Evolutionary conservation across 2,888 invertebrate species (phyloP).

Genomic region (Imbricaverruca yamaguchii): DNA sequence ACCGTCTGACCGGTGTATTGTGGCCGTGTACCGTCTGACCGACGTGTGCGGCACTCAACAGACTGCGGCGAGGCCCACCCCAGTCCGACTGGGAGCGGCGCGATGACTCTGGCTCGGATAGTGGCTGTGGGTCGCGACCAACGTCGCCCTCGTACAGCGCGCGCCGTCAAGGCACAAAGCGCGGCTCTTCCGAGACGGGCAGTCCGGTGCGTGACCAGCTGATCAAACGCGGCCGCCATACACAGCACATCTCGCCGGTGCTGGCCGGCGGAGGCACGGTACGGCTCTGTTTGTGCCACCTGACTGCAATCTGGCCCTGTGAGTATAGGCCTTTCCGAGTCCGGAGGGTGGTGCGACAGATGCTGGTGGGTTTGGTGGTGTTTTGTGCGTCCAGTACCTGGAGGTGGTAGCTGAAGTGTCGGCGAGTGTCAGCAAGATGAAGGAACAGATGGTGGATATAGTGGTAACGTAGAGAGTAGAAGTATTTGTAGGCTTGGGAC

Average conservation of each 20-base stretch:
- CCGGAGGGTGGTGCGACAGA: too few relatives aligned
- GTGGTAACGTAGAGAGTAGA: background rate
- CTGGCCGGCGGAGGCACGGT: background rate
- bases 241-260: background rate
- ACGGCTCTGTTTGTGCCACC: background rate
- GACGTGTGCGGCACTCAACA: too few relatives aligned
- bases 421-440: too few relatives aligned
- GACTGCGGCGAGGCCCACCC: too few relatives aligned
- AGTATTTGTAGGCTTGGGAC: too few relatives aligned
- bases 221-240: background rate
- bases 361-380: too few relatives aligned
- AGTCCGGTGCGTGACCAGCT: background rate
- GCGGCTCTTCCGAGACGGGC: background rate
- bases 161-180: conserved; percentile 2
- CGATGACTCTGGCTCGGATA: background rate
- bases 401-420: too few relatives aligned
- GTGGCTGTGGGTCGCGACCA: background rate
- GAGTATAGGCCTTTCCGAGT: too few relatives aligned
- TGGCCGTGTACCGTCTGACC: too few relatives aligned
- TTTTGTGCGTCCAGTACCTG: too few relatives aligned
- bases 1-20: too few relatives aligned
- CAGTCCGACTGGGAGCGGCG: background rate
- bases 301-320: background rate
- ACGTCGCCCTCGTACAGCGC: background rate
- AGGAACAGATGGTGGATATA: too few relatives aligned